Conservation (phyloP, 2,113 vertebrate genomes). For the Galbula dea region DNA sequence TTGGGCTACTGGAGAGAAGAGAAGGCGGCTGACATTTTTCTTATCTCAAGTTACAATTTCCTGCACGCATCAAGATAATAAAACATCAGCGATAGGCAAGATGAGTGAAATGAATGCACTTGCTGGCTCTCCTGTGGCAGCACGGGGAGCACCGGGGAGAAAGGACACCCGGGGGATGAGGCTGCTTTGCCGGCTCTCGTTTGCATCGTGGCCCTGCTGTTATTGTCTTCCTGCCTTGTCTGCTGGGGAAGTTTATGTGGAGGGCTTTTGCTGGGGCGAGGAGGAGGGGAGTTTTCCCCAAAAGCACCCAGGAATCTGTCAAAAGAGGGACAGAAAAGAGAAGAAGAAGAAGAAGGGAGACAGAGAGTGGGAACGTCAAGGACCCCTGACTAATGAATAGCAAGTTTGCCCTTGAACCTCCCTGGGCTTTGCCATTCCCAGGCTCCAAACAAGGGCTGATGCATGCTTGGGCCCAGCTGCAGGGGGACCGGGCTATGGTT, state of each 20-base stretch:
- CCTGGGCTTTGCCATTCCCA: conserved; percentile 87
- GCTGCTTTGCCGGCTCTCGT: conserved; percentile 11
- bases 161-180: conserved; percentile 43
- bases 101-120: neutral
- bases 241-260: conserved; percentile 70
- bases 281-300: conserved; percentile 63
- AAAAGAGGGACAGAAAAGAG: conserved; percentile 67
- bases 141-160: neutral
- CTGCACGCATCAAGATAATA: conserved; percentile 65
- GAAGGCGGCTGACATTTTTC: conserved; percentile 55
- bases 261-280: conserved; percentile 46
- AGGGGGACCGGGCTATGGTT: conserved; percentile 79
- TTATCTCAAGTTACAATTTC: conserved; percentile 71
- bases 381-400: conserved; percentile 91
- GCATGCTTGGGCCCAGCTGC: conserved; percentile 86
- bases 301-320: conserved; percentile 79
- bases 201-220: conserved; percentile 64
- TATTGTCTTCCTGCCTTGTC: conserved; percentile 71
- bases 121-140: neutral
- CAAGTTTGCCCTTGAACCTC: conserved; percentile 87
- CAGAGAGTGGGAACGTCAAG: conserved; percentile 76
- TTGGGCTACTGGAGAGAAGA: conserved; percentile 30
- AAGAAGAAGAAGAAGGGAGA: conserved; percentile 70
- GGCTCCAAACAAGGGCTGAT: conserved; percentile 86
- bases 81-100: conserved; percentile 13